Conservation (phyloP, 2,113 vertebrate genomes). For the Lipophrys pholis region DNA sequence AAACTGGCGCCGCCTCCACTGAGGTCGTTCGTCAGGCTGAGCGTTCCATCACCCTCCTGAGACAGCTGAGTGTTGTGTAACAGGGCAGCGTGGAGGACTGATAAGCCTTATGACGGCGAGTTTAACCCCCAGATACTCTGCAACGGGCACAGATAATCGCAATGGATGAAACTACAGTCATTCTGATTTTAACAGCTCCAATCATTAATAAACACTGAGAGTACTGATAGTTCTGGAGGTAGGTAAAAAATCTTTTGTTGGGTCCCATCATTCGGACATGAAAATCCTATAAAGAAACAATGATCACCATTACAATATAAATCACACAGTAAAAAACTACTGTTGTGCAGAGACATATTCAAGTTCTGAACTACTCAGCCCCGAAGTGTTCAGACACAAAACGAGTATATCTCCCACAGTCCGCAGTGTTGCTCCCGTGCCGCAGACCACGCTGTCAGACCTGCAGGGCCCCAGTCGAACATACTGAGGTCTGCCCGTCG, state of each 20-base stretch:
- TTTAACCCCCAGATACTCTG: neutral
- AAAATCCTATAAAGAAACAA: neutral
- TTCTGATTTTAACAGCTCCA: neutral
- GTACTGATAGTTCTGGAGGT: neutral
- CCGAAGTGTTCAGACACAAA: too few species aligned
- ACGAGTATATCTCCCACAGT: too few species aligned
- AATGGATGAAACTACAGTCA: neutral
- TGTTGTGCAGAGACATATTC: too few species aligned
- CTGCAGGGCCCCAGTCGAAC: too few species aligned
- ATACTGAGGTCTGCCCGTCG: too few species aligned
- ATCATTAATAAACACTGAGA: neutral
- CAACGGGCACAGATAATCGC: neutral
- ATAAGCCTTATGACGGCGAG: conserved; percentile 1
- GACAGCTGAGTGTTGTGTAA: conserved; percentile 70
- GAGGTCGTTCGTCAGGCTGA: conserved; percentile 26
- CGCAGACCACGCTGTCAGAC: too few species aligned
- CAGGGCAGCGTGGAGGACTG: conserved; percentile 22
- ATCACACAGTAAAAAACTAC: too few species aligned
- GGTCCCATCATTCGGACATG: neutral
- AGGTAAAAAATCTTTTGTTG: neutral
- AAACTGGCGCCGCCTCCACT: neutral
- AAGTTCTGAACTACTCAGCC: too few species aligned
- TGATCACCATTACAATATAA: neutral
- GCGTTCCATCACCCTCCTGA: conserved; percentile 36
- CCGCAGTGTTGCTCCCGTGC: too few species aligned